These are phyloP conservation scores for Oryzias celebensis DNA, from an alignment of 2,113 vertebrate genomes.

Conservation along the genomic window DNA sequence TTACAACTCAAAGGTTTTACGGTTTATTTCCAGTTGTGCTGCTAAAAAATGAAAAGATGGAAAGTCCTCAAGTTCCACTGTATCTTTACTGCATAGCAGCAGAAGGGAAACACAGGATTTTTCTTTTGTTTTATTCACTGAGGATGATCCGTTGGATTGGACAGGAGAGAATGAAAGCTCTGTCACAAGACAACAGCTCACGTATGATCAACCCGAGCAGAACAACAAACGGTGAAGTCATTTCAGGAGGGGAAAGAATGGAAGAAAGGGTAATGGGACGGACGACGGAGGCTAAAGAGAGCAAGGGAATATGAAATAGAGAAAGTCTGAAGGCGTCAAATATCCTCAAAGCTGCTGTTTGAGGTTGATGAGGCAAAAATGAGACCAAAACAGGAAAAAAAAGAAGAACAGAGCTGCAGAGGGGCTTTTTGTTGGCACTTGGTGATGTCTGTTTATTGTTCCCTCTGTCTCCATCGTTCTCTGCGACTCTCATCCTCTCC, in stretches of 20 bases:
- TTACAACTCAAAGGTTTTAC: not conserved
- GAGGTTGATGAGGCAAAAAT: constrained; percentile 32
- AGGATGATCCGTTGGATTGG: not conserved
- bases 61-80: not conserved
- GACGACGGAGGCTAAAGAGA: not conserved
- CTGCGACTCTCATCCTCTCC: constrained; percentile 39
- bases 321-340: constrained; percentile 11
- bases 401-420: constrained; percentile 3
- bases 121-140: not conserved
- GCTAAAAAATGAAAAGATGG: too few relatives aligned
- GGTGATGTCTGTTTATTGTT: constrained; percentile 31
- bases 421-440: constrained; percentile 16
- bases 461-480: constrained; percentile 33
- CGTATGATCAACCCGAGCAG: not conserved
- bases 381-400: constrained; percentile 13
- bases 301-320: not conserved
- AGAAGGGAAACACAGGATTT: not conserved
- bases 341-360: constrained; percentile 39
- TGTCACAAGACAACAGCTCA: not conserved
- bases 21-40: not conserved
- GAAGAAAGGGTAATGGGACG: constrained; percentile 1
- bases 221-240: not conserved
- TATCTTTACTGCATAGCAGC: not conserved
- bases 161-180: not conserved
- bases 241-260: not conserved